Base-by-base conservation (phyloP, 64 coral and sea anemone species). In the Dendrophyllia cribrosa region DNA sequence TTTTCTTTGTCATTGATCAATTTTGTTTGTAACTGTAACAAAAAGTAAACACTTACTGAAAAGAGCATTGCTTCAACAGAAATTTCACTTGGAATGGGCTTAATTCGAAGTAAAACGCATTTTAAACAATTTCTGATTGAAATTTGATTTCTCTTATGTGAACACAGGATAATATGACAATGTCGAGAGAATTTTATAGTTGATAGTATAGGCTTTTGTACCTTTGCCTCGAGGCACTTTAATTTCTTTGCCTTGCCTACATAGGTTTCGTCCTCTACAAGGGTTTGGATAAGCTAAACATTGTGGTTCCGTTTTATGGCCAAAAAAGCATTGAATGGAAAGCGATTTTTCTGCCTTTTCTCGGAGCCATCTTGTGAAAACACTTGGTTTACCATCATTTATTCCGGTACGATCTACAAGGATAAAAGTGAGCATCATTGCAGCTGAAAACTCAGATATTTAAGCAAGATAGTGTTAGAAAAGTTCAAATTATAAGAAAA, bases 201-300 rank as follows among this genome's bases (percentile, higher is more conserved):
- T 66, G 60, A 26, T 56, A 34, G 2, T 34, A 12, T 7, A 72
- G 49, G 25, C 46, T 68, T 55, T 9, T 77, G 9, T 79, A 90
- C 88, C 88, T 90, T 90, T n/a, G 45, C 51, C 49, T 87, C 21
- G 19, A 73, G 70, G 50, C 74, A 16, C 76, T 89, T 89, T 67
- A 89, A 51, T 59, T 76, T 89, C 59, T 59, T 89, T 24, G 74
- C 61, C 34, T 89, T 89, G 21, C 17, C 58, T 21, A 16, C 44
- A 59, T 75, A 75, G 24, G 77, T 71, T 63, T 59, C 46, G 12
- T 78, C 48, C 19, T 26, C 2, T 19, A 59, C 46, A 51, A 89
- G 51, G 13, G 52, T 63, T 51, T 19, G 6, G 8, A 50, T 44
- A 58, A 89, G 46, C 51, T 75, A 59, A 20, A 50, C 25, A 17